Conservation (phyloP, 2,888 invertebrate species). For the Caradrina clavipalpis region DNA sequence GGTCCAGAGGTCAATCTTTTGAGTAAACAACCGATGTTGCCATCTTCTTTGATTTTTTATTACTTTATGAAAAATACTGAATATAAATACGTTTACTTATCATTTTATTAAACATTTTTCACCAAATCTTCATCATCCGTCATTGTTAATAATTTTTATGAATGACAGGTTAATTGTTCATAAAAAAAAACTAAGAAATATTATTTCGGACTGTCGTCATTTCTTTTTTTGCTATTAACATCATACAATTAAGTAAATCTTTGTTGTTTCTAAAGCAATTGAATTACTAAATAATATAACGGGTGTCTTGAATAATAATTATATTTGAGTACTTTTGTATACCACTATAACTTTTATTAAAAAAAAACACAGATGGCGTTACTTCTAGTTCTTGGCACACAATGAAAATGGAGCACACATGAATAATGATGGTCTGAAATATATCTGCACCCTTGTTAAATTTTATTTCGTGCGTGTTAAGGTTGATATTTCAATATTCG, state of each 20-base stretch:
- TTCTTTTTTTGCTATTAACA: no score
- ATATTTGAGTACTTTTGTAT: not conserved
- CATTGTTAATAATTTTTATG: no score
- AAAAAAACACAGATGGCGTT: conserved; percentile 68
- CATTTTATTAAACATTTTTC: no score
- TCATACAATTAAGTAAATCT: no score
- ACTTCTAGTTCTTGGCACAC: not conserved
- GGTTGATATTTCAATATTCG: conserved; percentile 32
- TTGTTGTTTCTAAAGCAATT: not conserved
- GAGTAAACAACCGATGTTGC: conserved; percentile 9
- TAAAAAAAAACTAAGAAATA: no score
- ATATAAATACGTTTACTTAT: no score
- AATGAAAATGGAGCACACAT: conserved; percentile 25
- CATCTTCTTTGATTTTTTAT: not conserved
- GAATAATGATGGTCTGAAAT: conserved; percentile 15
- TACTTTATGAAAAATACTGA: no score
- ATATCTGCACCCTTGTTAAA: conserved; percentile 8
- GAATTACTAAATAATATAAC: not conserved
- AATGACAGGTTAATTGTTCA: no score
- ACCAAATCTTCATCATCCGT: no score
- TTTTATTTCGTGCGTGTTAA: not conserved
- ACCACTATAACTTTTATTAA: not conserved
- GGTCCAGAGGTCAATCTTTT: no score
- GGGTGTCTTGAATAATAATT: not conserved
- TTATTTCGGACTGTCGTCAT: no score